Base-by-base conservation (phyloP, 2,888 invertebrate genomes). In the Euphydryas editha region DNA sequence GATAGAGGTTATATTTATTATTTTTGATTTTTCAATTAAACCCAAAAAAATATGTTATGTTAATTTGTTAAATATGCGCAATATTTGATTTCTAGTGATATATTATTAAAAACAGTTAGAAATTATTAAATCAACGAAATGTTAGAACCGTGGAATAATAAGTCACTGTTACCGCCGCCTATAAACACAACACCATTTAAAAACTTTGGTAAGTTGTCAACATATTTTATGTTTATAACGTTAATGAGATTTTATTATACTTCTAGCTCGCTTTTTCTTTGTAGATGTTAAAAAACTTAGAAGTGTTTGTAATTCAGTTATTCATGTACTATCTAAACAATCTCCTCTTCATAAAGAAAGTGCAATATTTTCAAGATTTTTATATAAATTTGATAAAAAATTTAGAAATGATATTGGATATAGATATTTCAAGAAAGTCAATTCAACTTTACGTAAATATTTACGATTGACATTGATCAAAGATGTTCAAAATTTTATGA, bases 331-430 rank as follows among this genome's bases (percentile, higher is more conserved):
- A 68, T 79, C 85, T 11, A 88, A 87, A 46, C 93, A 94, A 72
- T 86, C 89, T 10, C 85, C 92, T n/a, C 77, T 94, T 7, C 91
- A 94, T 64, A 83, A 83, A 58, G 94, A 94, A 81, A 91, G 93
- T 71, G 93, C 94, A 2, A 74, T 94, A 67, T 79, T 94, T 1
- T 94, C 94, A 55, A 87, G 94, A 73, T 84, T 94, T 73, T 78
- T 94, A 30, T 94, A 94, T 73, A 93, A 94, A 73, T 94, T 92
- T 83, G 94, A 94, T 72, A 92, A 88, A 66, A 94, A 94, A 78
- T 94, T 94, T 74, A 86, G 94, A 17, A 91, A 85, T 71, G 94
- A 94, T 71, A 94, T 94, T 66, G 94, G 94, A 0, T 89, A 93
- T 54, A 91, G 92, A 72, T 85, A 87, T 71, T 90, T 94, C 69